phyloP scores from a whole-genome alignment of 2,888 invertebrate genomes.

The Agrypnus murinus region DNA sequence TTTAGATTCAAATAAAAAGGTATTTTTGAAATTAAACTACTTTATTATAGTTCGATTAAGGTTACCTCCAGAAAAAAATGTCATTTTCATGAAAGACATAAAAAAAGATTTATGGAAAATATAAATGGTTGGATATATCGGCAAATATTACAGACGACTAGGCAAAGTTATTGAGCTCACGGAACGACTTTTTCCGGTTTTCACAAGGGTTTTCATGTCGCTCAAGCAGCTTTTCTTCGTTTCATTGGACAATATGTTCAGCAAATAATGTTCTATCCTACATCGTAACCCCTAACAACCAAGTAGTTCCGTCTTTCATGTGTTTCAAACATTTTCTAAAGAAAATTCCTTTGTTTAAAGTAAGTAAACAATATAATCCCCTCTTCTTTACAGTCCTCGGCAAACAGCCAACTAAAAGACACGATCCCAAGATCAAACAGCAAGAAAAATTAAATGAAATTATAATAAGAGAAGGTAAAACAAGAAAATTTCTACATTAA shows the following conservation, averaged over 20 bases:
- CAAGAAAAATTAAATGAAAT: not conserved
- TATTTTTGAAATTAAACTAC: too few species aligned
- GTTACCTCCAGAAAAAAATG: too few species aligned
- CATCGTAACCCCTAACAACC: slow-evolving; percentile 29
- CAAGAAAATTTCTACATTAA: too few species aligned
- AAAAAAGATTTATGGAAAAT: slow-evolving; percentile 4
- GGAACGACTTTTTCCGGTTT: slow-evolving; percentile 24
- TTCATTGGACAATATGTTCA: slow-evolving; percentile 25
- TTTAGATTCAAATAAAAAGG: too few species aligned
- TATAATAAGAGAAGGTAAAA: not conserved
- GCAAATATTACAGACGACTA: slow-evolving; percentile 9
- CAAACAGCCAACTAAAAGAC: not conserved
- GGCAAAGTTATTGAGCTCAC: slow-evolving; percentile 24
- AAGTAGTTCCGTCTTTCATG: not conserved
- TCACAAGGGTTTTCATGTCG: slow-evolving; percentile 15
- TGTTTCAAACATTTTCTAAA: not conserved
- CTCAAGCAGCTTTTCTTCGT: slow-evolving; percentile 25
- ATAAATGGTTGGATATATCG: slow-evolving; percentile 7
- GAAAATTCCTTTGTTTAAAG: slow-evolving; percentile 9
- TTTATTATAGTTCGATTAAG: too few species aligned
- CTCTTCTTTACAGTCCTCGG: not conserved
- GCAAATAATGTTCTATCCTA: slow-evolving; percentile 26
- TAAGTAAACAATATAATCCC: not conserved
- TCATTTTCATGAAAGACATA: too few species aligned
- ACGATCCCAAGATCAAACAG: not conserved